Evolutionary conservation across 2,888 invertebrate genomes (phyloP), one percentile per base, ranked within the genome.

Genomic region (Caenorhabditis drosophilae): DNA sequence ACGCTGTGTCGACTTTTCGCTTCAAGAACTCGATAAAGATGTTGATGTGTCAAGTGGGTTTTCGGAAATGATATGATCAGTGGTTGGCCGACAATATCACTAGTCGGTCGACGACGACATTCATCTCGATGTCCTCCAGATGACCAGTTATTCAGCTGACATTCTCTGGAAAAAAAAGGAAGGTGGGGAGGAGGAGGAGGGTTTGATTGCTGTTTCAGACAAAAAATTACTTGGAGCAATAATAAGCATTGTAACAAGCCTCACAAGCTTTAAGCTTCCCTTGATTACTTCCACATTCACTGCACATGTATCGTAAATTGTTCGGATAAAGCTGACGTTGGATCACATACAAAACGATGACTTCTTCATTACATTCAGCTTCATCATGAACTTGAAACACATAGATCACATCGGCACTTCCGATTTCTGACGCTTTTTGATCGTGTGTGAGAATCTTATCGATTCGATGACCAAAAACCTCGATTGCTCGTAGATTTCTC

Each of bases 1-100:
- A 85, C 84, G 1, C 85, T 85, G 70, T 84, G 40, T 82, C 84
- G 82, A 51, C 85, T 80, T 73, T 83, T 85, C n/a, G 84, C 84
- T 62, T 85, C 85, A 76, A 85, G 81, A 27, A 84, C 78, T 38
- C 83, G 75, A 47, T 82, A 81, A 4, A 87, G 72, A 26, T 84
- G 81, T 9, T 83, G 77, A 77, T 84, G 85, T 1, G 86, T 86
- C 26, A 84, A 82, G 51, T 84, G 80, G 2, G 85, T 85, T 46
- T 83, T 73, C 15, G 86, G 86, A 41, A 87, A 68, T 58, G 85
- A 85, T 69, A 87, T 75, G 48, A 86, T 79, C 73, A 87, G 86
- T 6, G 87, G 87, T 40, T 81, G 78, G 3, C 87, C 87, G 38
- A 84, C 78, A 4, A 74, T 69, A 23, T 84, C 84, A 15, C 79